phyloP scores from a whole-genome alignment of 2,888 invertebrate genomes.

The Nomada ruficornis region DNA sequence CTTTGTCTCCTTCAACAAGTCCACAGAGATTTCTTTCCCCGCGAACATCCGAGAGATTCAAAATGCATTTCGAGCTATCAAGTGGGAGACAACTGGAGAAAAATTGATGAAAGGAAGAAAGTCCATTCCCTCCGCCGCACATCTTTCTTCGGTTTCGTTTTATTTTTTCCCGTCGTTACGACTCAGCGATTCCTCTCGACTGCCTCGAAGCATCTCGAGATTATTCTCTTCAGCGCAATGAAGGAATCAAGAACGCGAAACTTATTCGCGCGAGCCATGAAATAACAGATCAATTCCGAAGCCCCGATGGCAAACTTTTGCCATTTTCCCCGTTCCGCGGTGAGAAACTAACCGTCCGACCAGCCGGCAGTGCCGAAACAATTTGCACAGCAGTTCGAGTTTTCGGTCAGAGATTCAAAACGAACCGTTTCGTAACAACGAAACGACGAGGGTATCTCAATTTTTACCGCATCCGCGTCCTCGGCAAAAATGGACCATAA shows the following conservation, averaged over 20 bases:
- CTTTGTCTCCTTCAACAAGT: slow-evolving; percentile 45
- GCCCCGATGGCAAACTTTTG: slow-evolving; percentile 49
- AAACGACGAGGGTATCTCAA: background rate
- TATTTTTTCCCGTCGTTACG: background rate
- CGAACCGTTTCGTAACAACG: slow-evolving; percentile 22
- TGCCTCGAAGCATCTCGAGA: slow-evolving; percentile 12
- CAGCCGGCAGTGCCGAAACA: slow-evolving; percentile 1
- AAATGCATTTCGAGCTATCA: slow-evolving; percentile 52
- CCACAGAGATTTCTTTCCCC: slow-evolving; percentile 55
- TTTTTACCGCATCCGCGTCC: background rate
- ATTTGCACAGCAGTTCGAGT: slow-evolving; percentile 5
- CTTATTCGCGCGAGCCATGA: slow-evolving; percentile 26
- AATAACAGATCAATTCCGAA: slow-evolving; percentile 42
- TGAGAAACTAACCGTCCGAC: slow-evolving; percentile 15
- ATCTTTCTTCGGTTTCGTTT: background rate
- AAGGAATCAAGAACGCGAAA: slow-evolving; percentile 28
- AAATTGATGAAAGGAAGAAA: slow-evolving; percentile 36
- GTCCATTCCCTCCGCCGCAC: background rate
- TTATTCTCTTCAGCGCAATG: background rate
- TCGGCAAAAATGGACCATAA: background rate
- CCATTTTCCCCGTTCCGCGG: slow-evolving; percentile 24
- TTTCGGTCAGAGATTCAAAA: slow-evolving; percentile 32
- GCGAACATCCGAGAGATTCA: slow-evolving; percentile 45
- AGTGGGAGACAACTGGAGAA: slow-evolving; percentile 28
- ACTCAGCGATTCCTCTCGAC: slow-evolving; percentile 10